Evolutionary conservation across 2,888 invertebrate genomes (phyloP), one percentile per base, ranked within the genome.

Genomic region (Megamerina dolium): DNA sequence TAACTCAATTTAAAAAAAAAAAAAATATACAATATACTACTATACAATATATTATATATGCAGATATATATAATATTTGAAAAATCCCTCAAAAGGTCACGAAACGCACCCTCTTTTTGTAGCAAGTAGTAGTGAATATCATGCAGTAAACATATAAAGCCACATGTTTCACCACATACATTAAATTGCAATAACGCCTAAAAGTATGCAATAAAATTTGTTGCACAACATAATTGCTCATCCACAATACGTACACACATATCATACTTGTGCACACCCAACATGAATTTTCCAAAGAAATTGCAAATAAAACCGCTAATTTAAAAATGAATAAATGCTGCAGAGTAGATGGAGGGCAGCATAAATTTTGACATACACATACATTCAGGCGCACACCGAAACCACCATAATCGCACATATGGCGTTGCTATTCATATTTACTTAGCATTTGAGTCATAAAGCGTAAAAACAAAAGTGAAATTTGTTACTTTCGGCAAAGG

Each of bases 141-240:
- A 23, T 23, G 23, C 23, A 23, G 23, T 8, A 23, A 23, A 10
- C 39, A 48, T 54, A 59, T 56, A 51, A 55, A 59, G 56, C 60
- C 65, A 59, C 63, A 61, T 59, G 55, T 56, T 61, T 52, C 41
- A 43, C n/a, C n/a, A n/a, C 54, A 49, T 48, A 52, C 55, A 59
- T 64, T 63, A 63, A 63, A 64, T 60, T 63, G 61, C 59, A 63
- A 63, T 61, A 57, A 59, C 54, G 54, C 57, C 52, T 50, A 44
- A 58, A 60, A 62, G 55, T 63, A 53, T 64, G 64, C 60, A 54
- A 56, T 57, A 62, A 52, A 61, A 61, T 61, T 61, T 56, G 59
- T 56, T 61, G 53, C 55, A 56, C 51, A 55, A 53, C 56, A 44
- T 37, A 32, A 27, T 21, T n/a, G n/a, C n/a, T n/a, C n/a, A n/a